Base-by-base conservation (phyloP, 2,888 invertebrate species). In the Cyclophora punctaria region DNA sequence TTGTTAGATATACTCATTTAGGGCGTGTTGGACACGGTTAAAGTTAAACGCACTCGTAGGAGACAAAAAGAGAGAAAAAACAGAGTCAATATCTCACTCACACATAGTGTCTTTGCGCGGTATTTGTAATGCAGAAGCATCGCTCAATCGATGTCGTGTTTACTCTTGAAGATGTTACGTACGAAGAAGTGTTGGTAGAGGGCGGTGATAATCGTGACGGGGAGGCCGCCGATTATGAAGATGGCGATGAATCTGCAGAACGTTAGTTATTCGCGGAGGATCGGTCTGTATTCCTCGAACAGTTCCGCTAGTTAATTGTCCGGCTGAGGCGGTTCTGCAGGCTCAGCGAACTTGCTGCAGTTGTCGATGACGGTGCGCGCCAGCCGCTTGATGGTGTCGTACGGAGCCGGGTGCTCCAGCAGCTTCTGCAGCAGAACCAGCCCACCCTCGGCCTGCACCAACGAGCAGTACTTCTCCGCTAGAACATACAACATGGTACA, bases 401-500 rank as follows among this genome's bases (percentile, higher is more conserved):
- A 93, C 0, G 94, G 92, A 53, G 83, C 80, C 33, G 91, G 89
- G 72, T 93, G 91, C 5, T 78, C 72, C 7, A 94, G 80, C 48
- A 96, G 78, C 57, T 92, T 91, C 52, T 91, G 85, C 44, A 98
- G 87, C 55, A 97, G 88, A 43, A 88, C 86, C 48, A 97, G 76
- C 0, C 98, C 98, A 41, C 95, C 94, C 83, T 98, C 98, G 45
- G 92, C 90, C 67, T 94, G 93, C 45, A 99, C 93, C 70, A 98
- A 89, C 57, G 90, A 89, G 80, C 98, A 98, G 86, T 99, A 99
- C 84, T 98, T 98, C 52, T 93, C 93, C 43, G 97, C 97, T 98
- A 20, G 20, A 20, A 20, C 20, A 20, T 20, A 20, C 20, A 20
- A 20, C 20, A 20, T 20, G 20, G 20, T 20, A 20, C 20, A 20